phyloP scores from a whole-genome alignment of 2,888 invertebrate genomes.

The Calliphora vomitoria region DNA sequence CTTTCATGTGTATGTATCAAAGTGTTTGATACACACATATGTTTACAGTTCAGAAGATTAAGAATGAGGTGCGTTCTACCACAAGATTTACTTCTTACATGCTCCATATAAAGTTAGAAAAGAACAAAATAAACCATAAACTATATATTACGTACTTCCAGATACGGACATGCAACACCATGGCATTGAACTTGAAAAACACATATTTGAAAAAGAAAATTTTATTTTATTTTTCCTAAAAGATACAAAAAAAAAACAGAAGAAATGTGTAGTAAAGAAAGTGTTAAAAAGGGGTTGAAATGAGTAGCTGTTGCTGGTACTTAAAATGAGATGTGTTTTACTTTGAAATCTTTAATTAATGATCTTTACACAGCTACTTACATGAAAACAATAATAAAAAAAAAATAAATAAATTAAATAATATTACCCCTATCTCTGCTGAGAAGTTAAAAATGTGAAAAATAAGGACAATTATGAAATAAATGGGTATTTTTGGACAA shows the following conservation, averaged over 20 bases:
- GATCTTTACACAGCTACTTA: conserved; percentile 62
- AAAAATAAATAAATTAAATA: conserved; percentile 57
- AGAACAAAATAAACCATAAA: conserved; percentile 35
- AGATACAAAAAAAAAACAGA: not conserved
- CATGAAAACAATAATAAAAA: conserved; percentile 24
- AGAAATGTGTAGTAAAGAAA: conserved; percentile 19
- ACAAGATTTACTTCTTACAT: conserved; percentile 64
- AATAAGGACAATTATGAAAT: not conserved
- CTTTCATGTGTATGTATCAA: not conserved
- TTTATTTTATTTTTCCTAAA: conserved; percentile 6
- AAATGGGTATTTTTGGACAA: not conserved
- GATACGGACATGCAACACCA: conserved; percentile 35
- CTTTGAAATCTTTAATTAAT: conserved; percentile 58
- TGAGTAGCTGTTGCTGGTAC: conserved; percentile 18
- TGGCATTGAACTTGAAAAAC: conserved; percentile 68
- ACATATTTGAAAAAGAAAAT: conserved; percentile 14
- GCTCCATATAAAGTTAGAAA: conserved; percentile 50
- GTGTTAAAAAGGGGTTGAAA: conserved; percentile 70
- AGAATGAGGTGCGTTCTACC: conserved; percentile 50
- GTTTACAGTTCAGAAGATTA: not conserved
- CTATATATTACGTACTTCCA: not conserved
- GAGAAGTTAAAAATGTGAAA: not conserved
- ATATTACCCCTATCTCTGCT: conserved; percentile 10
- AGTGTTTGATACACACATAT: not conserved
- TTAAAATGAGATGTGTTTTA: not conserved